Percentiles rank a stretch among this genome's conserved stretches.
Evolutionary conservation across 2,113 vertebrate species (phyloP).

Genomic region (Caloenas nicobarica): DNA sequence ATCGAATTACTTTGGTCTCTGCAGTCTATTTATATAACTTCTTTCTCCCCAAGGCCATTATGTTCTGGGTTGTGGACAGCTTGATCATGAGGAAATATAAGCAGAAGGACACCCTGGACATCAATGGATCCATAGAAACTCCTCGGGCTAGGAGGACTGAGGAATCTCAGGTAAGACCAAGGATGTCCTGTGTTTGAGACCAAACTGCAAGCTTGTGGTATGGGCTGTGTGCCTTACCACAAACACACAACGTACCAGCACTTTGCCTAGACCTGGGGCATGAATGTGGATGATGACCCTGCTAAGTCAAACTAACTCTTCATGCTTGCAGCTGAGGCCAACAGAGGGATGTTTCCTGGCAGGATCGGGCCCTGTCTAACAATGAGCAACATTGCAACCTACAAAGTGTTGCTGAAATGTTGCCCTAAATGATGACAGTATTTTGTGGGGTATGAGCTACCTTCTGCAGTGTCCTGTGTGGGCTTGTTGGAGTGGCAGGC

Average conservation of each 20-base stretch:
- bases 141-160: constrained; percentile 43
- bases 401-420: background rate
- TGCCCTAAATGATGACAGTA: background rate
- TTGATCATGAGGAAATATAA: constrained; percentile 83
- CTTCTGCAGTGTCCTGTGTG: background rate
- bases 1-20: background rate
- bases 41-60: constrained; percentile 72
- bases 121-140: constrained; percentile 47
- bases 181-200: background rate
- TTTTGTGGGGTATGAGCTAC: background rate
- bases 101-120: constrained; percentile 61
- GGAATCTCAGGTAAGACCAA: constrained; percentile 75
- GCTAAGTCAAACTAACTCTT: background rate
- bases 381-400: background rate
- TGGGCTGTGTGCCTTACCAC: background rate
- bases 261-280: fast-evolving
- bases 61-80: constrained; percentile 86
- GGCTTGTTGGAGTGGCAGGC: background rate
- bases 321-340: background rate
- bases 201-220: background rate
- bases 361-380: background rate
- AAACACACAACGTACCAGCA: fast-evolving
- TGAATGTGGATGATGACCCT: background rate
- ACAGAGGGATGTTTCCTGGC: background rate
- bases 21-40: background rate